phyloP scores from a whole-genome alignment of 2,113 vertebrate genomes.

The Chaetodon trifascialis region DNA sequence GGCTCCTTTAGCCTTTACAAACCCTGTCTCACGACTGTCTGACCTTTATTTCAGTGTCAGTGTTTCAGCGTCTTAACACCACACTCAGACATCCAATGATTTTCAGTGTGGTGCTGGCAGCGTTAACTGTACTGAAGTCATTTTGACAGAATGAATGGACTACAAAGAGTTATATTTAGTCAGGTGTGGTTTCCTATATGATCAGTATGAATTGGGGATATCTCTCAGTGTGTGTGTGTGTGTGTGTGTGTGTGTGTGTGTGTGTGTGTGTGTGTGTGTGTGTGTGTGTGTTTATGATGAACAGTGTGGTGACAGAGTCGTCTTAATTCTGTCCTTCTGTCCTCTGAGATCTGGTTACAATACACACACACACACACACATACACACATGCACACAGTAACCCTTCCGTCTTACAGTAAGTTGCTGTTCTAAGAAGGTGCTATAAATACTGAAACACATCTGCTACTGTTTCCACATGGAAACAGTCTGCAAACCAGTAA shows the following conservation, averaged over 20 bases:
- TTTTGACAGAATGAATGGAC: background rate
- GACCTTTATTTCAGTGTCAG: slow-evolving; percentile 18
- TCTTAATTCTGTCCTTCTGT: slow-evolving; percentile 66
- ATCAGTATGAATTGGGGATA: slow-evolving; percentile 24
- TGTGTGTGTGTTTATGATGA: slow-evolving; percentile 31
- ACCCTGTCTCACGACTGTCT: slow-evolving; percentile 1
- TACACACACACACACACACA: slow-evolving; percentile 29
- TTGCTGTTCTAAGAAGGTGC: slow-evolving; percentile 71
- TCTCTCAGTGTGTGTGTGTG: slow-evolving; percentile 23
- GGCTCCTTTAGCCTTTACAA: slow-evolving; percentile 20
- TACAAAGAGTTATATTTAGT: background rate
- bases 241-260: no score
- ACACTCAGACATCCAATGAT: background rate
- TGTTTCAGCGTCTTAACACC: slow-evolving; percentile 13
- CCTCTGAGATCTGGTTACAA: slow-evolving; percentile 67
- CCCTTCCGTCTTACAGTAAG: slow-evolving; percentile 62
- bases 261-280: no score
- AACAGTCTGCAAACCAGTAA: slow-evolving; percentile 26
- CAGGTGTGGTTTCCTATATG: slow-evolving; percentile 16
- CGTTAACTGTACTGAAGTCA: background rate
- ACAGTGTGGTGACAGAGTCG: slow-evolving; percentile 64
- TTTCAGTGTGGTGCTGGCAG: no score
- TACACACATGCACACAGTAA: slow-evolving; percentile 26
- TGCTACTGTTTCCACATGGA: slow-evolving; percentile 52
- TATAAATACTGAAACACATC: slow-evolving; percentile 73